These are phyloP conservation scores for Stichopus horrens DNA, from an alignment of 53 echinoderm and acorn worm genomes.

Conservation along the genomic window DNA sequence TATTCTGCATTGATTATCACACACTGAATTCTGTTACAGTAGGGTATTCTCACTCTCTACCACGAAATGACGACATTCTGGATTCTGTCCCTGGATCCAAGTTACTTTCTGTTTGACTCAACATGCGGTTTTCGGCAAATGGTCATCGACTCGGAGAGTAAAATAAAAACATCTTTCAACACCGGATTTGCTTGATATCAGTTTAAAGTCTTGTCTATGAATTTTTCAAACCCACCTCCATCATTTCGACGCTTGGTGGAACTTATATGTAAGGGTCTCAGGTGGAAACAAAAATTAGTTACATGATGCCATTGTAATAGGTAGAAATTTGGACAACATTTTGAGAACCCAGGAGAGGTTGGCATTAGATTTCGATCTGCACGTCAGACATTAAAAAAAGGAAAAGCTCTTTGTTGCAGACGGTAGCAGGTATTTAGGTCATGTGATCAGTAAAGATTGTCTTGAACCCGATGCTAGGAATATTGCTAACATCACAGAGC, in stretches of 20 bases:
- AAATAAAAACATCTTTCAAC: conserved; percentile 19
- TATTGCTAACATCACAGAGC: not conserved
- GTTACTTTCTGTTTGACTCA: not conserved
- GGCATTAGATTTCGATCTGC: not conserved
- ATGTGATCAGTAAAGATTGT: not conserved
- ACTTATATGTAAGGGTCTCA: conserved; percentile 7
- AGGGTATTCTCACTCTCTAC: too few relatives aligned
- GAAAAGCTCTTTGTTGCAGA: too few relatives aligned
- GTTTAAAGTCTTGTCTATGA: conserved; percentile 28
- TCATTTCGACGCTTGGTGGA: conserved; percentile 39
- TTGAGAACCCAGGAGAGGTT: not conserved
- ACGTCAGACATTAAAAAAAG: not conserved
- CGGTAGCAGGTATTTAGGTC: not conserved
- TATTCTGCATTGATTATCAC: too few relatives aligned
- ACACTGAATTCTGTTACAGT: too few relatives aligned
- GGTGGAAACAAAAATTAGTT: not conserved
- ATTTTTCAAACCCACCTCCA: conserved; percentile 29
- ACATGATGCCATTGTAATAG: not conserved
- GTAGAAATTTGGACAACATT: not conserved
- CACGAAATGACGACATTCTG: too few relatives aligned
- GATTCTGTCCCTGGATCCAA: too few relatives aligned
- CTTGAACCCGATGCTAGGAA: not conserved
- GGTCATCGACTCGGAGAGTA: conserved; percentile 6
- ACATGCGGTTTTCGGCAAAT: not conserved
- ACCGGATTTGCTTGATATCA: not conserved